phyloP scores from a whole-genome alignment of 2,113 vertebrate species.

The Columba livia region DNA sequence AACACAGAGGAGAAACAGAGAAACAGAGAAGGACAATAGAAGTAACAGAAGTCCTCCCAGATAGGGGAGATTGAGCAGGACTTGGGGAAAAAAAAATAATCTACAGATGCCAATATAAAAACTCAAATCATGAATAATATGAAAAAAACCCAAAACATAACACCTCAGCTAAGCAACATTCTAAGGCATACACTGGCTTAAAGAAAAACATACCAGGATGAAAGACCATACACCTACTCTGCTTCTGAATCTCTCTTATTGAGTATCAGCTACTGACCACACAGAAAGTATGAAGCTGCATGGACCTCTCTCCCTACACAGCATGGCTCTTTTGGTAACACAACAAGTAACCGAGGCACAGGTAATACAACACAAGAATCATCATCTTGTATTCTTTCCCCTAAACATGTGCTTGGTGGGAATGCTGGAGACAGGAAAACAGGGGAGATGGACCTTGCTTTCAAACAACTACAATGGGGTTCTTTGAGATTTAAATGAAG shows the following conservation, averaged over 20 bases:
- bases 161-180: background rate
- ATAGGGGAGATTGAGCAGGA: background rate
- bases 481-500: background rate
- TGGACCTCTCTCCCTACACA: background rate
- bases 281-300: background rate
- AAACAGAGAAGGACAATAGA: background rate
- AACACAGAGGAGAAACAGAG: background rate
- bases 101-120: background rate
- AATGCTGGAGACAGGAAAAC: background rate
- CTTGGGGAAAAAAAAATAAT: rapidly evolving
- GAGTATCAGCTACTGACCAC: background rate
- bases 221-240: background rate
- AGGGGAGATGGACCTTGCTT: background rate
- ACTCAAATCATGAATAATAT: background rate
- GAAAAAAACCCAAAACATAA: background rate
- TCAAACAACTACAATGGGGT: background rate
- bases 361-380: background rate
- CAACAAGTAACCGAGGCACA: background rate
- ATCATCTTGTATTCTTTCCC: background rate
- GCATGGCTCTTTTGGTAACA: background rate
- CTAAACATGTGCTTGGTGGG: background rate
- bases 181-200: background rate
- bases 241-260: background rate
- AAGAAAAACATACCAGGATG: background rate
- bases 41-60: background rate